These are phyloP conservation scores for Ctenomys sociabilis DNA, from an alignment of 2,113 vertebrate genomes.

Conservation along the genomic window DNA sequence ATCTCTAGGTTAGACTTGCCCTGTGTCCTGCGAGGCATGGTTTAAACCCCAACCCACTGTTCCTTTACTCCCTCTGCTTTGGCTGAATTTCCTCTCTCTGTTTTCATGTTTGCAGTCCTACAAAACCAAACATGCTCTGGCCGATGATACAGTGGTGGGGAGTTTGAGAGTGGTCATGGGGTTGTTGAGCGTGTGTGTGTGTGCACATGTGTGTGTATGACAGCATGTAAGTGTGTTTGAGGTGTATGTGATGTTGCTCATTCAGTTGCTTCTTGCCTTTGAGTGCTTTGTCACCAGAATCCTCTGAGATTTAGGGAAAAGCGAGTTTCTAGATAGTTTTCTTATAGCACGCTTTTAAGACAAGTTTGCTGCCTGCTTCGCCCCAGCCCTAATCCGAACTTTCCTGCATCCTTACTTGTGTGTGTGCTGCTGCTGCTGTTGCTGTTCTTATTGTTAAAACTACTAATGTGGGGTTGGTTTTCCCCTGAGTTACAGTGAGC, in stretches of 20 bases:
- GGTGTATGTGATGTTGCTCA: not conserved
- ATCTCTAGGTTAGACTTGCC: constrained; percentile 95
- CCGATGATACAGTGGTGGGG: constrained; percentile 50
- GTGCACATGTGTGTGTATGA: not conserved
- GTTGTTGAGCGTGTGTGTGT: not conserved
- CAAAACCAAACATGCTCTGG: constrained; percentile 57
- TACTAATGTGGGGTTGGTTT: constrained; percentile 60
- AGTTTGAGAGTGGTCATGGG: not conserved
- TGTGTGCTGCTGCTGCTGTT: not conserved
- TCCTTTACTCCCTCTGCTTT: constrained; percentile 4
- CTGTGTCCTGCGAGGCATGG: constrained; percentile 86
- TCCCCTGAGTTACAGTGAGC: not conserved
- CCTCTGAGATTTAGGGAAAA: constrained; percentile 29
- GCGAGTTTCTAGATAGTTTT: constrained; percentile 25
- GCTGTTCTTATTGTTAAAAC: constrained; percentile 10
- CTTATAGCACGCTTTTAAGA: not conserved
- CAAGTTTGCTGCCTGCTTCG: constrained; percentile 45
- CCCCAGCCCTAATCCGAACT: constrained; percentile 12
- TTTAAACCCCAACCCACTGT: constrained; percentile 50
- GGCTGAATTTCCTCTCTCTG: constrained; percentile 51
- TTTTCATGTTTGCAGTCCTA: constrained; percentile 80
- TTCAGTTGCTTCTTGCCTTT: not conserved
- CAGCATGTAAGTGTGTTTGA: not conserved
- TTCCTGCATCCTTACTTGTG: constrained; percentile 58
- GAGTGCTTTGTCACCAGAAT: not conserved